Evolutionary conservation across 1,140 invertebrate genomes (phyloP), one percentile per base, ranked within the genome.

Genomic region (Drosophila nannoptera): DNA sequence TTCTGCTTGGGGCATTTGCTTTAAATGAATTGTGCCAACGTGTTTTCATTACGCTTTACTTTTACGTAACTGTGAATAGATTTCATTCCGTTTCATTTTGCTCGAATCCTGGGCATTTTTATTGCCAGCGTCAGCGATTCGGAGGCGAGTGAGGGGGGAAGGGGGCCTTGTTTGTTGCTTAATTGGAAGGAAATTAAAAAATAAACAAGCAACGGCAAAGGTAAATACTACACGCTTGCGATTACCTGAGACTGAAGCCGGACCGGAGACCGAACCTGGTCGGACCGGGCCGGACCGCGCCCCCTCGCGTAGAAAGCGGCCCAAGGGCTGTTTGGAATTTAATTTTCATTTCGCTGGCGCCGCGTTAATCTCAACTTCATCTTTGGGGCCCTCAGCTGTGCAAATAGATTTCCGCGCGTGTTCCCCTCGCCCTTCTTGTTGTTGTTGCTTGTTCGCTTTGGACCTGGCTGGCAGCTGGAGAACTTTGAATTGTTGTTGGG

Each of bases 121-220:
- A 59, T 64, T 64, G 63, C 71, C 69, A 68, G 68, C 64, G 36
- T 60, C 58, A 9, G 16, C 12, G 5, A 7, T 16, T 11, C 7
- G 9, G 31, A 9, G 35, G 36, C 4, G 32, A 5, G 4, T 4
- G 31, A 0, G 2, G 38, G 1, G 50, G 31, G 22, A 33, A 32
- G n/a, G 5, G 16, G 5, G 29, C 42, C 77, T 86, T 84, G 81
- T 84, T 84, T 86, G 81, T 84, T 84, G 81, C 81, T 84, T 84
- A 84, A 84, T 84, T 84, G 81, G 77, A 81, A 84, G 81, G 81
- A 84, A 84, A 84, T 84, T 84, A 81, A 84, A 84, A 84, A 84
- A 83, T 84, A 83, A 84, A 84, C 81, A 84, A 84, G 77, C 81
- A 69, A 75, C 70, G 80, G 52, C 78, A 71, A 83, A 77, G 86